These are phyloP conservation scores for Ectropis crepuscularia DNA, from an alignment of 2,888 invertebrate genomes.

Conservation along the genomic window DNA sequence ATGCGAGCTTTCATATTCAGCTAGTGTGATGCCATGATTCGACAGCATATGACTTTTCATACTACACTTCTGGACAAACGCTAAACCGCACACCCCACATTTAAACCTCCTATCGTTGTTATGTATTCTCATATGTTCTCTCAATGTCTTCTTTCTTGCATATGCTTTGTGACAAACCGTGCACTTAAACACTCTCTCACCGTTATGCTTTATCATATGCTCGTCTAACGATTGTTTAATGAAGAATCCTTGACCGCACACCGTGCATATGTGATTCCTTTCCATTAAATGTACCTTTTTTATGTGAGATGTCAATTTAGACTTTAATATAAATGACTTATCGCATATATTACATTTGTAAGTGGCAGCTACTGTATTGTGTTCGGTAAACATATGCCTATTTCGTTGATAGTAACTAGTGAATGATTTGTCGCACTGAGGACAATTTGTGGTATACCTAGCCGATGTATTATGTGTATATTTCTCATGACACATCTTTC, in stretches of 20 bases:
- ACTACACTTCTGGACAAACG: slow-evolving; percentile 76
- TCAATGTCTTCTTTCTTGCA: slow-evolving; percentile 71
- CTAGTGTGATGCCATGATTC: slow-evolving; percentile 68
- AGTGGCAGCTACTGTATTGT: slow-evolving; percentile 64
- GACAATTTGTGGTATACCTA: slow-evolving; percentile 71
- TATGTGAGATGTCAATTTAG: slow-evolving; percentile 71
- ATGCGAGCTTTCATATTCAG: slow-evolving; percentile 60
- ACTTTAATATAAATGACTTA: slow-evolving; percentile 71
- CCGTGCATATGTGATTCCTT: slow-evolving; percentile 69
- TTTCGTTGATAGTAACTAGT: slow-evolving; percentile 74
- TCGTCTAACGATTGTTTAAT: slow-evolving; percentile 73
- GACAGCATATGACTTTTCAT: slow-evolving; percentile 76
- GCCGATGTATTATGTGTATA: slow-evolving; percentile 68
- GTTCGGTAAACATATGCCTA: slow-evolving; percentile 69
- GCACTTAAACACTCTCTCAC: slow-evolving; percentile 71
- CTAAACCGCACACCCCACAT: slow-evolving; percentile 66
- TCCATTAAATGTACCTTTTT: slow-evolving; percentile 78
- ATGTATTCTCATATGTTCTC: slow-evolving; percentile 77
- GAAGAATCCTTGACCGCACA: slow-evolving; percentile 74
- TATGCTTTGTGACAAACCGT: slow-evolving; percentile 70
- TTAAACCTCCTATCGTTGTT: slow-evolving; percentile 75
- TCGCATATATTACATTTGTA: slow-evolving; percentile 78
- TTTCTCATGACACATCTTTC: slow-evolving; percentile 71
- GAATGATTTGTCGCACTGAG: slow-evolving; percentile 69
- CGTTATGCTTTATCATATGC: slow-evolving; percentile 76